Conservation (phyloP, 2,113 vertebrate genomes). For the Bambusicola thoracicus region DNA sequence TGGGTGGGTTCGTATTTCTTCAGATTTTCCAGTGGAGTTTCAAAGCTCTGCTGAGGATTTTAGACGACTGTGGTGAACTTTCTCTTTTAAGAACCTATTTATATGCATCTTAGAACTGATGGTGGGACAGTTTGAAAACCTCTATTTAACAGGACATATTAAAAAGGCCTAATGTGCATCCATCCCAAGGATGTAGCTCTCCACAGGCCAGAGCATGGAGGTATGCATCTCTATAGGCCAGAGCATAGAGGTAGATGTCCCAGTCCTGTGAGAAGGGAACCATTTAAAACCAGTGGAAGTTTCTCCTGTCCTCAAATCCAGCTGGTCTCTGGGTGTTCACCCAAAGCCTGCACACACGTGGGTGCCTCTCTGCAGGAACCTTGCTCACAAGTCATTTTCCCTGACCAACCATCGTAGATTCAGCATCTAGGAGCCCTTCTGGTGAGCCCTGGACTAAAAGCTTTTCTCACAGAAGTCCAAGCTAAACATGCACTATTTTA, state of each 20-base stretch:
- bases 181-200: not conserved
- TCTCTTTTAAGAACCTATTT: not conserved
- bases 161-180: rapidly evolving
- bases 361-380: not conserved
- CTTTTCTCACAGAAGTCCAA: not conserved
- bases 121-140: not conserved
- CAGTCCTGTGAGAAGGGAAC: not conserved
- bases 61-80: not conserved
- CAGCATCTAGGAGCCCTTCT: not conserved
- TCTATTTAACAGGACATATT: not conserved
- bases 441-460: not conserved
- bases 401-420: not conserved
- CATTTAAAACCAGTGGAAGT: not conserved
- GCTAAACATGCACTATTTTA: not conserved
- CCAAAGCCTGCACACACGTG: not conserved
- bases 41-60: not conserved
- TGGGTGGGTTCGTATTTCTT: not conserved
- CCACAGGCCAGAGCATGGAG: no score
- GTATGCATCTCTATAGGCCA: not conserved
- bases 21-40: slow-evolving; percentile 20
- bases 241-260: not conserved
- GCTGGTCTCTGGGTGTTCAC: not conserved
- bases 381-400: not conserved
- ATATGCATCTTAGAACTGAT: not conserved
- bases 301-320: not conserved